Base-by-base conservation (phyloP, 2,888 invertebrate species). In the Drosophila fulvimacula region DNA sequence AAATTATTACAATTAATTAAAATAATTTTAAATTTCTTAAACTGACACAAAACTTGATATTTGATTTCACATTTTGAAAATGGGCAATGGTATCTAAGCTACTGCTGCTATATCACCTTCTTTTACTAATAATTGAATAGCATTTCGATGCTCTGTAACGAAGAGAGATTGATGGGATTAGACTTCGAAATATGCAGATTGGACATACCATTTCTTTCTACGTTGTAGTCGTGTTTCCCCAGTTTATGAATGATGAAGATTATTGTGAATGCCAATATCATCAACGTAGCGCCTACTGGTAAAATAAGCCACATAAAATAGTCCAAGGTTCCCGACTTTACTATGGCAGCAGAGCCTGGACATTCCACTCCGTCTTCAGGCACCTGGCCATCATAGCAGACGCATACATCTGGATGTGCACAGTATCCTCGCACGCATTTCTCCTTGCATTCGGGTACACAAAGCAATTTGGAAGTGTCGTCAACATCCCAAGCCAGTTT, bases 381-480 rank as follows among this genome's bases (percentile, higher is more conserved):
- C 4, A 9, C 7, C 3, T 48, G 32, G 2, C 72, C 80, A 46
- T 77, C 57, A 5, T 46, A 64, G 67, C 82, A 82, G 5, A 9
- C 39, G 17, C 82, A 82, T 6, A 49, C 52, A 27, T 52, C 62
- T 10, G 88, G 82, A 10, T 30, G 55, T 11, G 42, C 21, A 36
- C 88, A 82, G 46, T 67, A 79, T 0, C 80, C 85, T 3, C 70
- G 17, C 10, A 56, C 38, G 46, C 82, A 82, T 30, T 70, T 57
- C 27, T 1, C 13, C 13, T 65, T 61, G 10, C 82, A 82, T 6
- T 68, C 48, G 6, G 82, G 88, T 1, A 85, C 52, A 9, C 82
- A 82, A 9, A 74, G 21, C 5, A 66, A 19, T 5, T 32, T 46
- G 0, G 44, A 27, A 11, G 19, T 0, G 32, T 72, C 55, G 0